phyloP scores from a whole-genome alignment of 1,140 invertebrate genomes.

The Diabrotica undecimpunctata region DNA sequence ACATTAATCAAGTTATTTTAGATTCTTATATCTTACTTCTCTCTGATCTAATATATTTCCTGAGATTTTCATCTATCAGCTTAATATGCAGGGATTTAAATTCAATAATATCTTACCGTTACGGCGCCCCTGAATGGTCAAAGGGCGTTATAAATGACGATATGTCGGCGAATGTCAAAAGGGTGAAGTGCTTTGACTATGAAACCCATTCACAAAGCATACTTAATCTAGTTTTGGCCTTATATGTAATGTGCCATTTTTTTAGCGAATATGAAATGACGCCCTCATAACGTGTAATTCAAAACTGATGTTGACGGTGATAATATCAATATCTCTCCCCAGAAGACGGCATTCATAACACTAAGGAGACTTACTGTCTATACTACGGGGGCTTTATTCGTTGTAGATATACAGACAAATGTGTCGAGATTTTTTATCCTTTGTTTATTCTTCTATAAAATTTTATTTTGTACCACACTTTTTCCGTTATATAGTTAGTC shows the following conservation, averaged over 20 bases:
- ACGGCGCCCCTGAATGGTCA: not conserved
- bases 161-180: not conserved
- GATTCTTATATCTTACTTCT: no score
- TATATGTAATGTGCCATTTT: not conserved
- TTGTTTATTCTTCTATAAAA: not conserved
- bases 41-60: no score
- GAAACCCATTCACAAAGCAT: not conserved
- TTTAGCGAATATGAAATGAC: not conserved
- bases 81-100: no score
- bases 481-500: not conserved
- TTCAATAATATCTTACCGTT: not conserved
- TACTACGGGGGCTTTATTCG: not conserved
- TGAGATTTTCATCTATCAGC: no score
- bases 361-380: not conserved
- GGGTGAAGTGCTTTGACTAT: not conserved
- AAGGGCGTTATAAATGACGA: not conserved
- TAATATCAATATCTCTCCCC: not conserved
- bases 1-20: no score
- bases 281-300: not conserved
- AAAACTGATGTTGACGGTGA: not conserved
- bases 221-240: conserved; percentile 1
- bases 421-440: not conserved
- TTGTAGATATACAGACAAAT: not conserved
- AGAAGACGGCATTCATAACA: not conserved
- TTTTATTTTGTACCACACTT: not conserved